A percentile compares a stretch with the other conserved stretches of the same genome.
These are phyloP conservation scores for Hozukius guyotensis DNA, from an alignment of 2,797 vertebrate genomes.

Conservation along the genomic window DNA sequence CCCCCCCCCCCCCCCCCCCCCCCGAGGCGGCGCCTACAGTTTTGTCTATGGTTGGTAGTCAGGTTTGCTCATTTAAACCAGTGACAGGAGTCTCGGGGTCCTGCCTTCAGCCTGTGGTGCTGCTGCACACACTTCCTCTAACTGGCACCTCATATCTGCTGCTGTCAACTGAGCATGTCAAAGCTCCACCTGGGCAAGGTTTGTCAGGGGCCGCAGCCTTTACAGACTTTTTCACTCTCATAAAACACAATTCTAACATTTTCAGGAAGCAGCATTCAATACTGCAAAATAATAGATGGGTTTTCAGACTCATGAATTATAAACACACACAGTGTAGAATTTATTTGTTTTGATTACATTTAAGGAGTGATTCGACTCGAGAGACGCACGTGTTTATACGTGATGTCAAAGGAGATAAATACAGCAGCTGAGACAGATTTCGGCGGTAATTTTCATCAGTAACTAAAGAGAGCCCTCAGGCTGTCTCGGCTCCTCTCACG, in stretches of 20 bases:
- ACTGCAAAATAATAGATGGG: not conserved
- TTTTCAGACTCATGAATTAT: not conserved
- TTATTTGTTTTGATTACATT: constrained; percentile 13
- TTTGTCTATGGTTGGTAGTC: not conserved
- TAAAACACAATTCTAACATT: not conserved
- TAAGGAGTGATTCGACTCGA: not conserved
- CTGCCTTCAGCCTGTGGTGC: not conserved
- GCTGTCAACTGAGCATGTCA: constrained; percentile 13
- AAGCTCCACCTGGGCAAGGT: constrained; percentile 12
- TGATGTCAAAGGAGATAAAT: constrained; percentile 17
- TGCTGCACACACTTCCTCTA: not conserved
- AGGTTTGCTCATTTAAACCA: constrained; percentile 33
- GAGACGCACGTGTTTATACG: not conserved
- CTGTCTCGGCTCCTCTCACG: constrained; percentile 18
- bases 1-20: no score
- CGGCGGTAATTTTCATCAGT: constrained; percentile 31
- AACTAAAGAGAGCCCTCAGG: constrained; percentile 16
- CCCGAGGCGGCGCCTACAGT: not conserved
- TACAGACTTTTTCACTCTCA: not conserved
- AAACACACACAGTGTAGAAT: not conserved
- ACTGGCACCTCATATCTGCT: constrained; percentile 24
- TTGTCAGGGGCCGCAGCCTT: not conserved
- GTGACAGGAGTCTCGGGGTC: constrained; percentile 17
- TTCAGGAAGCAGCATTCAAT: not conserved
- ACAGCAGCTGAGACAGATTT: constrained; percentile 30